Conservation (phyloP, 2,888 invertebrate genomes). For the Serrognathus titanus region DNA sequence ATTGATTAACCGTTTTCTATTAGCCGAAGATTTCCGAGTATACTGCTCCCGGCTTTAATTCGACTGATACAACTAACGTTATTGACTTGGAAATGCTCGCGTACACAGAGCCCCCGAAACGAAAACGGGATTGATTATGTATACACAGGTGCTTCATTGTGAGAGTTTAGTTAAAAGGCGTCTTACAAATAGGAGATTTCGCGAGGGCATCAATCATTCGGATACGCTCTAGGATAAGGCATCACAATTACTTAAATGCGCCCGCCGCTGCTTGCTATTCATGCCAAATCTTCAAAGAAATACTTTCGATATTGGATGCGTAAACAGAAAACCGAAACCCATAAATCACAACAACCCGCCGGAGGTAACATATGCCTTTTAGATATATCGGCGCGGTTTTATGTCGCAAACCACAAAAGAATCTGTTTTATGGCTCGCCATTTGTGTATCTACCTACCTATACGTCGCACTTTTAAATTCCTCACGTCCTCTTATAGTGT, state of each 20-base stretch:
- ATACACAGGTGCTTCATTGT: slow-evolving; percentile 14
- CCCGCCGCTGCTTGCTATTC: slow-evolving; percentile 28
- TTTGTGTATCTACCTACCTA: too few species aligned
- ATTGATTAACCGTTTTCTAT: too few species aligned
- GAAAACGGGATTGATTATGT: slow-evolving; percentile 2
- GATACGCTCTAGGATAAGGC: slow-evolving; percentile 17
- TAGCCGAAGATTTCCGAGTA: too few species aligned
- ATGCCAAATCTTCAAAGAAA: slow-evolving; percentile 34
- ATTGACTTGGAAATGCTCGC: too few species aligned
- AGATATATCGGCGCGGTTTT: slow-evolving; percentile 34
- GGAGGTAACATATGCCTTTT: slow-evolving; percentile 33
- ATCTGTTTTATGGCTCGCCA: slow-evolving; percentile 23
- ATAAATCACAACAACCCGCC: slow-evolving; percentile 35
- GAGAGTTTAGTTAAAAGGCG: slow-evolving; percentile 6
- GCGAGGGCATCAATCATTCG: slow-evolving; percentile 14
- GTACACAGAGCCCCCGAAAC: not conserved
- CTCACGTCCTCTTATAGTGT: too few species aligned
- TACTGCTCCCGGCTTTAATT: too few species aligned
- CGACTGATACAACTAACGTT: too few species aligned
- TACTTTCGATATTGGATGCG: slow-evolving; percentile 33
- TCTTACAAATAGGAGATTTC: slow-evolving; percentile 9
- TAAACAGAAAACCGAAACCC: slow-evolving; percentile 35
- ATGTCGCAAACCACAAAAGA: slow-evolving; percentile 33
- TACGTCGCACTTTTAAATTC: too few species aligned
- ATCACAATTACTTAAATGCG: slow-evolving; percentile 31